Evolutionary conservation across 1,140 invertebrate genomes (phyloP), one percentile per base, ranked within the genome.

Genomic region (Augochlora pura): DNA sequence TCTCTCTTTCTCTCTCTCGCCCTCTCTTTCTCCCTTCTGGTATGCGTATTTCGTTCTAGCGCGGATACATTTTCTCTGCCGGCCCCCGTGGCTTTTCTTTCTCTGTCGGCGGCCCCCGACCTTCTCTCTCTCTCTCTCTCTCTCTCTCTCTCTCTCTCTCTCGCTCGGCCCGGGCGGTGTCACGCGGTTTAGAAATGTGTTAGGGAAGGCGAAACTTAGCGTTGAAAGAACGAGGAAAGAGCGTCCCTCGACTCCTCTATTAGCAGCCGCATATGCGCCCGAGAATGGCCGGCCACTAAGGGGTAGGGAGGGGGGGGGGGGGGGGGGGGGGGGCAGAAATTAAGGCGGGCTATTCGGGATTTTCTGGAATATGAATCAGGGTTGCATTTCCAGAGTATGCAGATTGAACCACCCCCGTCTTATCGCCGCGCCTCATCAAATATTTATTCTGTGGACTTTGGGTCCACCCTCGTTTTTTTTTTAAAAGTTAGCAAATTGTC

Each of bases 41-140:
- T 73, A 71, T 73, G 81, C 80, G 79, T 86, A 80, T 85, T 86
- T 82, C 67, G 82, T 85, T 74, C 83, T 59, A 81, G 42, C 52
- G 52, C 60, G 69, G 78, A 84, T 84, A 81, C 75, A 81, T 80
- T 83, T 78, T 78, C 74, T 39, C 42, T 46, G 10, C 32, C 10
- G 42, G 14, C 10, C 42, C 72, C 62, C 23, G 49, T 62, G 32
- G 12, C 38, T 32, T 18, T 25, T 70, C 39, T 39, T 59, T 73
- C 54, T 76, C 63, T 60, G 70, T 72, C 38, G 67, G 38, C 64
- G 32, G 5, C 75, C 42, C 42, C 10, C 42, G 0, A 14, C 42
- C 14, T 10, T 2, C 42, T 46, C 42, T 32, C 10, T 46, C 42
- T 10, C 42, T 42, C 0, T 42, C 1, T 9, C 7, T 9, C 42